Evolutionary conservation across 2,113 vertebrate species (phyloP).

Genomic region (Phaethon lepturus): DNA sequence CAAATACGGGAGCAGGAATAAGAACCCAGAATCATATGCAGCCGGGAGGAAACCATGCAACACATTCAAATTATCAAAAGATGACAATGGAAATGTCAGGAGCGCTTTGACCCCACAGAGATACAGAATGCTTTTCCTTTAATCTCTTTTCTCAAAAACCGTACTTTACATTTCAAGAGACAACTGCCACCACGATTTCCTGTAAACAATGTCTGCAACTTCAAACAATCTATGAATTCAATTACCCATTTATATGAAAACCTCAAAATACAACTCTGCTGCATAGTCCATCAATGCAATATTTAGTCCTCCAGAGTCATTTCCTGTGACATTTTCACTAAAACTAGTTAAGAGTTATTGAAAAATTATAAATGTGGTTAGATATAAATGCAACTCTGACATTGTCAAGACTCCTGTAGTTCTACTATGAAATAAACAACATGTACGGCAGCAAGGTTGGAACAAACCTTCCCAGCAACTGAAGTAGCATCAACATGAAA

Average conservation of each 20-base stretch:
- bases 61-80: constrained; percentile 25
- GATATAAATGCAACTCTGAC: neutral
- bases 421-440: neutral
- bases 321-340: neutral
- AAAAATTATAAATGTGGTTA: neutral
- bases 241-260: neutral
- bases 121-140: neutral
- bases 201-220: neutral
- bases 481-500: neutral
- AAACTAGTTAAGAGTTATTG: neutral
- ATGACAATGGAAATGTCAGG: neutral
- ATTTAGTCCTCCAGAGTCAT: neutral
- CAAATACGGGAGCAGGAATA: constrained; percentile 33
- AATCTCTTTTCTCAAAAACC: neutral
- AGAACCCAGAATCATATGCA: neutral
- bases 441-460: fast-evolving
- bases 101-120: neutral
- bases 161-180: neutral
- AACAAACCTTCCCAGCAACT: neutral
- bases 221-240: neutral
- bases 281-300: neutral
- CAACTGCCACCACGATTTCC: neutral
- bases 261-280: neutral
- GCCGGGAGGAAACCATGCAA: neutral
- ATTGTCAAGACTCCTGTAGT: neutral